Evolutionary conservation across 2,797 vertebrate species (phyloP).

Genomic region (Bufotes viridis): DNA sequence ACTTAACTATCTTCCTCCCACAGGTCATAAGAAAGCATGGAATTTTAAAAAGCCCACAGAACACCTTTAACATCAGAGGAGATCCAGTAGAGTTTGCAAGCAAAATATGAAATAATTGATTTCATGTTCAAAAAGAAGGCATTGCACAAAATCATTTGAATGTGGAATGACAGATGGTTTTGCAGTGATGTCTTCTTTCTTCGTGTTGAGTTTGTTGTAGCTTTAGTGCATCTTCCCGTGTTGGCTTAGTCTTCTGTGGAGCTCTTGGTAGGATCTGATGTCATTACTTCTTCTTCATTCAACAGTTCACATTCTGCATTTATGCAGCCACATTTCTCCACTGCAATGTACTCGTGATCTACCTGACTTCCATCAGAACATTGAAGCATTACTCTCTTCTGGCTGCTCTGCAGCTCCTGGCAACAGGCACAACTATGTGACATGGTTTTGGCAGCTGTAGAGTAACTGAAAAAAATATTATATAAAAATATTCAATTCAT

Average conservation of each 20-base stretch:
- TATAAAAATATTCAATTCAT: not conserved
- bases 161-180: not conserved
- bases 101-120: not conserved
- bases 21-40: no score
- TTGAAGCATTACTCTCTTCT: conserved; percentile 71
- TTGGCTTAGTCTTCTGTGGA: not conserved
- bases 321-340: conserved; percentile 74
- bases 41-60: no score
- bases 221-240: not conserved
- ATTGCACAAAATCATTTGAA: not conserved
- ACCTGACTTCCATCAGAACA: conserved; percentile 75
- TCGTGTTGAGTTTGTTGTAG: not conserved
- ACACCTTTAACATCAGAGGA: not conserved
- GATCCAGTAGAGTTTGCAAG: not conserved
- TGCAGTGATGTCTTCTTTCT: not conserved
- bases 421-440: conserved; percentile 86
- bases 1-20: no score
- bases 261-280: not conserved
- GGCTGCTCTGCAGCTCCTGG: conserved; percentile 72
- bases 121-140: not conserved
- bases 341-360: conserved; percentile 69
- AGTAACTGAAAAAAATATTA: conserved; percentile 72
- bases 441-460: conserved; percentile 72
- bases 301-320: conserved; percentile 56
- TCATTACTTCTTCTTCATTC: not conserved